Base-by-base conservation (phyloP, 2,113 vertebrate species). In the Brachirus orientalis region DNA sequence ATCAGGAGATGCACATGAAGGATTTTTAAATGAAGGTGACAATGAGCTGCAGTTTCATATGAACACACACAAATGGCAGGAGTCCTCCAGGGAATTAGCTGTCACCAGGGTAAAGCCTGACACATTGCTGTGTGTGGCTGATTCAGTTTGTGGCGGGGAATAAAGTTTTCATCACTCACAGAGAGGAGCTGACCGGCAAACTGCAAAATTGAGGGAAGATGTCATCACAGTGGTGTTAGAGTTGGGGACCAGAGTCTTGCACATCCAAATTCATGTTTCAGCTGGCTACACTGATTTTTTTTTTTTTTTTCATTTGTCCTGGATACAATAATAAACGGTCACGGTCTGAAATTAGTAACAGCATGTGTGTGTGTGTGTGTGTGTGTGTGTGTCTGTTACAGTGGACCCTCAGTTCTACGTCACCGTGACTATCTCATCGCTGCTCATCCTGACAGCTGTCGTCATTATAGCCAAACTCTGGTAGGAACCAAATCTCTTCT, bases 401-500 rank as follows among this genome's bases (percentile, higher is more conserved):
- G 93, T 94, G 80, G 93, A 94, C 88, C 93, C 93, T 80, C 93
- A 94, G 90, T 94, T 94, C 89, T 94, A 94, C 70, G 93, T 94
- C 84, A 94, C 93, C 22, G 91, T 94, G 86, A 94, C 90, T 83
- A 94, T 94, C 87, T 94, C 93, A 35, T 91, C 92, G 9, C 79
- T 94, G 75, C 92, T 94, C 82, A 91, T 94, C 85, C 70, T 94
- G 75, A 92, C 88, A 22, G 93, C 91, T 11, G 87, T 93, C 80
- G 65, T 92, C 83, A 92, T 94, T 58, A 91, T 91, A 62, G 93
- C 92, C 74, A 94, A 94, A 91, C 91, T 94, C 80, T 93, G 93
- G 93, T 94, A 93, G 87, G 93, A 82, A 69, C 17, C 58, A 70
- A 65, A 36, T 54, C 41, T 81, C 19, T 66, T 19, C 35, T 69